phyloP scores from a whole-genome alignment of 2,797 vertebrate genomes.

The Myioborus melanocephalus region DNA sequence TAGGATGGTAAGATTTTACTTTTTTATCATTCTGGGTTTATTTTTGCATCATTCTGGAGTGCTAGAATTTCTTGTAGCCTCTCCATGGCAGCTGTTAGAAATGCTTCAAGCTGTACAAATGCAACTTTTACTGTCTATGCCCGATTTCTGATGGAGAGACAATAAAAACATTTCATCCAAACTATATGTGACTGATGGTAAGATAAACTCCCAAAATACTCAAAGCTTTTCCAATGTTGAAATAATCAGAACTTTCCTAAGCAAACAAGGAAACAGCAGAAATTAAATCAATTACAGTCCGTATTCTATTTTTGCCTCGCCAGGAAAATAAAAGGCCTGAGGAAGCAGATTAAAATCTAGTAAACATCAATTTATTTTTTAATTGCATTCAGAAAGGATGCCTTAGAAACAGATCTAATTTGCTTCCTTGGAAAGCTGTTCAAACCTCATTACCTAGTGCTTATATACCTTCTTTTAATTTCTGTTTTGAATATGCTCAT shows the following conservation, averaged over 20 bases:
- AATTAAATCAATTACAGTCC: background rate
- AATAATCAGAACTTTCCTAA: conserved; percentile 4
- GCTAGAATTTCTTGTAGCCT: background rate
- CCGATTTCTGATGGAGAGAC: background rate
- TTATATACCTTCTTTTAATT: conserved; percentile 56
- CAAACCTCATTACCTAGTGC: conserved; percentile 25
- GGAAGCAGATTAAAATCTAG: conserved; percentile 27
- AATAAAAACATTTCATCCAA: background rate
- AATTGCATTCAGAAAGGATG: conserved; percentile 46
- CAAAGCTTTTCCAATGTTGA: background rate
- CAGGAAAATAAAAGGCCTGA: background rate
- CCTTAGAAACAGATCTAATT: conserved; percentile 48
- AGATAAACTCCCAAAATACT: background rate
- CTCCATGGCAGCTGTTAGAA: background rate
- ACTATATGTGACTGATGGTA: background rate
- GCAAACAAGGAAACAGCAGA: background rate
- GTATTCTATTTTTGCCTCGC: background rate
- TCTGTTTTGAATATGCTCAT: conserved; percentile 4
- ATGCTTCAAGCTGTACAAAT: background rate
- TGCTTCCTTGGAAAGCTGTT: conserved; percentile 10
- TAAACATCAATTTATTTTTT: conserved; percentile 45
- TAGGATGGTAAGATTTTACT: background rate
- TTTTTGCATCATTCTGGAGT: background rate
- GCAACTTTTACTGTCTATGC: background rate
- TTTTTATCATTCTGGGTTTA: background rate